Evolutionary conservation across 2,113 vertebrate species (phyloP), one percentile per base, ranked within the genome.

Genomic region (Odontesthes bonariensis): DNA sequence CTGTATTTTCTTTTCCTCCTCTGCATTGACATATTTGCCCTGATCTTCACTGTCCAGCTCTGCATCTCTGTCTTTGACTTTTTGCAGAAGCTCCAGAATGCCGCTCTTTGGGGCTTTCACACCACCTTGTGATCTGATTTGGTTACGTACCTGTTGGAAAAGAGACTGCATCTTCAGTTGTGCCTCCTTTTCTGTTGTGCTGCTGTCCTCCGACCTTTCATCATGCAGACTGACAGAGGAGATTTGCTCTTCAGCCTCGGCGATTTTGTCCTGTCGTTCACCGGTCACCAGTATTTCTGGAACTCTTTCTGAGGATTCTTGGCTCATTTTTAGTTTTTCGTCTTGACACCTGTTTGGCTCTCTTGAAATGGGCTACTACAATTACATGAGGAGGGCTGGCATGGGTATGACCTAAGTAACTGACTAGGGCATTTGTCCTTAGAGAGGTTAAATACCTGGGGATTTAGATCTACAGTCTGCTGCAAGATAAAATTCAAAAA

Each of bases 111-210:
- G 80, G 67, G 54, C 60, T 67, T 66, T 88, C 14, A 27, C 27
- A 17, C 69, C 70, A 9, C 75, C 69, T 64, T 95, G 92, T 9
- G 90, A 89, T 75, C 85, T 91, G 80, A 96, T 89, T 73, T 90
- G 92, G 40, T 76, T 76, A 70, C 93, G 89, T 55, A 94, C 93
- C 86, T 93, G 85, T 8, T 84, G 84, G 17, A 94, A 85, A 55
- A 92, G 75, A 16, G 87, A 83, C 55, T 88, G 86, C 62, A 91
- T 69, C 76, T 80, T 93, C 14, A 31, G 19, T 17, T 81, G 84
- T 0, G 8, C 19, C 40, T 82, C 78, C 10, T 56, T 87, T 23
- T 84, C 75, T 49, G 56, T 65, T 27, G 60, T 8, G 14, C 23
- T 47, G 22, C 69, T 42, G 52, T 86, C 87, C 14, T 81, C 75